Evolutionary conservation across 2,797 vertebrate genomes (phyloP).

Genomic region (Yasuhikotakia modesta): DNA sequence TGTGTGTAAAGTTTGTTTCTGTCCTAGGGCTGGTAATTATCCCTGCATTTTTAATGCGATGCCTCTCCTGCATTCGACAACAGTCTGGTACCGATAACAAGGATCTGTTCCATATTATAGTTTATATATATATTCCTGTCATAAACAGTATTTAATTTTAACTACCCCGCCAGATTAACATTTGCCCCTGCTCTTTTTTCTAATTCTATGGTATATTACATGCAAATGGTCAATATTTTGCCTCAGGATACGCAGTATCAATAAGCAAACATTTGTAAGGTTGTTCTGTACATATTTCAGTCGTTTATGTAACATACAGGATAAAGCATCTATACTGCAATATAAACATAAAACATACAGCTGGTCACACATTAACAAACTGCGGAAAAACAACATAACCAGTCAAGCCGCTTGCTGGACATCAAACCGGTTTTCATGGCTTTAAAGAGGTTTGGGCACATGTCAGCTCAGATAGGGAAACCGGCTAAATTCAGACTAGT

Average conservation of each 20-base stretch:
- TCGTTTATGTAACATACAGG: neutral
- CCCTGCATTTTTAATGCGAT: conserved; percentile 2
- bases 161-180: neutral
- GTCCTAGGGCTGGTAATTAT: neutral
- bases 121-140: neutral
- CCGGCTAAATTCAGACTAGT: too few relatives aligned
- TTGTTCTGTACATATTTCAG: conserved; percentile 19
- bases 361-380: neutral
- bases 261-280: conserved; percentile 54
- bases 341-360: neutral
- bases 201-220: conserved; percentile 7
- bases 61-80: neutral
- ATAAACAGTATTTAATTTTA: neutral
- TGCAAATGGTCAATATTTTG: conserved; percentile 40
- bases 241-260: conserved; percentile 60
- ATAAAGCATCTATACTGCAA: neutral
- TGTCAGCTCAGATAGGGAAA: too few relatives aligned
- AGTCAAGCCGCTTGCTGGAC: neutral
- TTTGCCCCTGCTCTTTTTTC: neutral
- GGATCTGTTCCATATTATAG: neutral
- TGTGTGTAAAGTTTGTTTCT: neutral
- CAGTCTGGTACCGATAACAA: conserved; percentile 27
- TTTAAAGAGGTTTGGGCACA: too few relatives aligned
- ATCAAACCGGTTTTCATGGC: neutral
- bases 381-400: neutral